phyloP scores from a whole-genome alignment of 2,113 vertebrate genomes.

The Oncorhynchus kisutch region DNA sequence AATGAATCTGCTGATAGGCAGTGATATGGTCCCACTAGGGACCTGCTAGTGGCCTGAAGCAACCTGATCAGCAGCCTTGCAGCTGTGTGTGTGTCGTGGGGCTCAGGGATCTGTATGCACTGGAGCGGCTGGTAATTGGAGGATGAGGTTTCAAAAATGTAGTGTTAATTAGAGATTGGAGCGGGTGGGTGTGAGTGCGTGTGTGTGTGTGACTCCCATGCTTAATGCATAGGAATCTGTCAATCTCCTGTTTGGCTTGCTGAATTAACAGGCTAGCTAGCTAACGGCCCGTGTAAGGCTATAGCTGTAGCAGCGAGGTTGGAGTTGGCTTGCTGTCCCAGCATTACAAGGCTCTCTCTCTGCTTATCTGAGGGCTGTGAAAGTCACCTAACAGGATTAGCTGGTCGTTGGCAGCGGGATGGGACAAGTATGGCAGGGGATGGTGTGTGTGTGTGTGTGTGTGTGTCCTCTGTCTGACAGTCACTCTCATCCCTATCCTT shows the following conservation, averaged over 20 bases:
- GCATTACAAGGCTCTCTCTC: slow-evolving; percentile 65
- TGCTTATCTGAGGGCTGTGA: slow-evolving; percentile 73
- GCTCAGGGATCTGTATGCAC: not conserved
- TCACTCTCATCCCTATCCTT: not conserved
- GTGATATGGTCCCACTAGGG: slow-evolving; percentile 56
- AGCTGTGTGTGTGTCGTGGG: slow-evolving; percentile 25
- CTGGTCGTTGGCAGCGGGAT: slow-evolving; percentile 55
- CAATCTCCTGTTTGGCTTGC: not conserved
- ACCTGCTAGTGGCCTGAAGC: slow-evolving; percentile 29
- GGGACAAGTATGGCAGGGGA: slow-evolving; percentile 59
- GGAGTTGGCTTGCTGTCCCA: slow-evolving; percentile 58
- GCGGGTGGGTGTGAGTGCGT: slow-evolving; percentile 10
- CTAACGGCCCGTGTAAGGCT: too few relatives aligned
- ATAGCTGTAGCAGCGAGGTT: not conserved
- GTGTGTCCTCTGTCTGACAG: not conserved
- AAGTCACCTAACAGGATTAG: slow-evolving; percentile 79
- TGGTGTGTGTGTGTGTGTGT: slow-evolving; percentile 15
- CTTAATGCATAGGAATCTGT: slow-evolving; percentile 60
- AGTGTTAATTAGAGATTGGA: slow-evolving; percentile 58
- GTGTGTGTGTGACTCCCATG: slow-evolving; percentile 30
- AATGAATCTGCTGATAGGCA: slow-evolving; percentile 56
- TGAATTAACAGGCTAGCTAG: slow-evolving; percentile 7
- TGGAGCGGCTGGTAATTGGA: slow-evolving; percentile 60
- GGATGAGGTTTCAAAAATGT: slow-evolving; percentile 50
- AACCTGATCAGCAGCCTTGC: slow-evolving; percentile 50